A percentile compares a stretch with the other conserved stretches of the same genome.
Conservation (phyloP, 2,113 vertebrate genomes). For the Macrotus californicus region DNA sequence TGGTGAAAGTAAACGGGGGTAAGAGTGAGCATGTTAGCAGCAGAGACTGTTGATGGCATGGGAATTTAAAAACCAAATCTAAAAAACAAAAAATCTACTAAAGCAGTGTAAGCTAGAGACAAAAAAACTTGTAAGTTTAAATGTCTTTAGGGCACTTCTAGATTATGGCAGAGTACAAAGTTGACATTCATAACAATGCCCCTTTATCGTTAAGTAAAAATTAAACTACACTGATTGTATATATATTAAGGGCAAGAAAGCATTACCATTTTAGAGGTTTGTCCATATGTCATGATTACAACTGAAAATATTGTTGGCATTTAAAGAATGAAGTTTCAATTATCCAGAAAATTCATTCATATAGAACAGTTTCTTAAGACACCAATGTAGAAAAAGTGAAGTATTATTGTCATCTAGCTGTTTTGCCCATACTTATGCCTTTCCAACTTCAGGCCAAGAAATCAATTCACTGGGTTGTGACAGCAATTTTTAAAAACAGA, state of each 20-base stretch:
- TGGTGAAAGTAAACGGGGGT: not conserved
- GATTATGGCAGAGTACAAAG: not conserved
- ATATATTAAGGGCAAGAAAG: not conserved
- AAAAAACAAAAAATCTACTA: not conserved
- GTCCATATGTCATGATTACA: not conserved
- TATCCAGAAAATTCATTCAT: conserved; percentile 10
- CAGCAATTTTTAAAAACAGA: not conserved
- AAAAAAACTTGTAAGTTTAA: not conserved
- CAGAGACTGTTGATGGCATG: not conserved
- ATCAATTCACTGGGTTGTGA: not conserved
- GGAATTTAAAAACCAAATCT: not conserved
- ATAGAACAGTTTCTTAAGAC: not conserved
- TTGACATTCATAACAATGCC: not conserved
- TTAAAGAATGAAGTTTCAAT: conserved; percentile 25
- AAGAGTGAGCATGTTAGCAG: conserved; percentile 8
- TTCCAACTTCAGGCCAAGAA: conserved; percentile 15
- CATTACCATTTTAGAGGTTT: not conserved
- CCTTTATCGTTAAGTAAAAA: not conserved
- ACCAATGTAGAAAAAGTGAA: not conserved
- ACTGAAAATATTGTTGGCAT: not conserved
- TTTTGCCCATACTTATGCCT: not conserved
- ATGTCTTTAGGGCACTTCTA: not conserved
- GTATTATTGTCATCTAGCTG: not conserved
- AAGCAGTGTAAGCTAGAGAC: not conserved
- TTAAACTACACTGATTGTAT: not conserved